phyloP scores from a whole-genome alignment of 2,797 vertebrate species.

The Monodelphis domestica region DNA sequence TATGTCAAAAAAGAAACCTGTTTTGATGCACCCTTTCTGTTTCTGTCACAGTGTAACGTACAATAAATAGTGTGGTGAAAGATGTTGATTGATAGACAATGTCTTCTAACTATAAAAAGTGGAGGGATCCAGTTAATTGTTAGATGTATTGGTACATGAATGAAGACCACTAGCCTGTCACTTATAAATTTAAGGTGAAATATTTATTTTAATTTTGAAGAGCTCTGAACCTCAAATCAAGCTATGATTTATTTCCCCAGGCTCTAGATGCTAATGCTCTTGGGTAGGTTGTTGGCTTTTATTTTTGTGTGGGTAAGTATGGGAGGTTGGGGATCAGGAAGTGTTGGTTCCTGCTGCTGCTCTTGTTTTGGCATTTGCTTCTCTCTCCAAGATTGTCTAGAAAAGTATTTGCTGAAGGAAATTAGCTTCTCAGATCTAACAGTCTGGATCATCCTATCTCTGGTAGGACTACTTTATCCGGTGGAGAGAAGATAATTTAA shows the following conservation, averaged over 20 bases:
- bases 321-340: background rate
- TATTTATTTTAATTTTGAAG: conserved; percentile 77
- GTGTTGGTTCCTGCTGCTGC: conserved; percentile 38
- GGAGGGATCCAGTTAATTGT: conserved; percentile 73
- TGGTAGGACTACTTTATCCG: conserved; percentile 81
- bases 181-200: conserved; percentile 72
- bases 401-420: conserved; percentile 72
- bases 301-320: background rate
- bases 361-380: conserved; percentile 59
- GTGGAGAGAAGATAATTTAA: conserved; percentile 85
- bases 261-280: conserved; percentile 17
- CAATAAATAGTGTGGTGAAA: conserved; percentile 77
- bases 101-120: conserved; percentile 75
- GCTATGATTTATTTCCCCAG: conserved; percentile 63
- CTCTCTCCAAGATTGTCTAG: conserved; percentile 77
- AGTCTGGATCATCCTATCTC: conserved; percentile 74
- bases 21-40: conserved; percentile 56
- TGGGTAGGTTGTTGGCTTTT: background rate
- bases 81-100: conserved; percentile 77
- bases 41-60: conserved; percentile 67
- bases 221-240: conserved; percentile 69
- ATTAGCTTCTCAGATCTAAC: conserved; percentile 76
- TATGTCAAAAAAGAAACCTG: conserved; percentile 74
- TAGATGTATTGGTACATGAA: conserved; percentile 64
- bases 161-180: conserved; percentile 70